Percentiles rank a stretch among this genome's conserved stretches.
Evolutionary conservation across 2,113 vertebrate genomes (phyloP).

Genomic region (Columba janthina): DNA sequence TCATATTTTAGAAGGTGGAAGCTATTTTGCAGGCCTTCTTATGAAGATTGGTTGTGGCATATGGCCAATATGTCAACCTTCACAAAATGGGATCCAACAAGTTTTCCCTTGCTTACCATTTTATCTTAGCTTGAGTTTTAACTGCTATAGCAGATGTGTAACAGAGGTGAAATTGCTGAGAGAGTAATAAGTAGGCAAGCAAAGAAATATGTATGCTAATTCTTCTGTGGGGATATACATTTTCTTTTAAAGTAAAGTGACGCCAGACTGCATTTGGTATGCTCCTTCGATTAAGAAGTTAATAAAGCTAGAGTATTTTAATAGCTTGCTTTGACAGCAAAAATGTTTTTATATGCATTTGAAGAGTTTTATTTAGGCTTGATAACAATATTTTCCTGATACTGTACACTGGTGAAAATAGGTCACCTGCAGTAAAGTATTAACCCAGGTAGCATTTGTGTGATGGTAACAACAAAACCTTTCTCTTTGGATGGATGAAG

Average conservation of each 20-base stretch:
- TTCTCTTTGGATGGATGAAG: background rate
- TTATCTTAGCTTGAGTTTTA: conserved; percentile 15
- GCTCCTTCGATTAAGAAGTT: background rate
- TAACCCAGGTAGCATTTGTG: background rate
- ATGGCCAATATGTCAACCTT: conserved; percentile 16
- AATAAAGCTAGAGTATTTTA: background rate
- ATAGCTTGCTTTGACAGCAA: background rate
- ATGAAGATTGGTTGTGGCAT: background rate
- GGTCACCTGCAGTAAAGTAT: background rate
- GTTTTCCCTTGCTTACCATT: conserved; percentile 11
- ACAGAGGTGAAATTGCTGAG: background rate
- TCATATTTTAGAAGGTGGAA: background rate
- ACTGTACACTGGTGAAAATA: background rate
- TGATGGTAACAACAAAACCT: background rate
- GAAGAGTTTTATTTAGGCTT: background rate
- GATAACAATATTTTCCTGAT: background rate
- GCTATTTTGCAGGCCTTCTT: conserved; percentile 1
- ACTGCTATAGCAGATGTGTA: background rate
- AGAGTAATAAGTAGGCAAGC: background rate
- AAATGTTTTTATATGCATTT: background rate
- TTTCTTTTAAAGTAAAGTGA: conserved; percentile 5
- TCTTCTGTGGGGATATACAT: background rate
- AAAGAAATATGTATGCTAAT: conserved; percentile 9
- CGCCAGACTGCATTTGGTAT: background rate
- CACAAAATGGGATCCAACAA: background rate